Percentiles rank a stretch among this genome's conserved stretches.
Conservation (phyloP, 1,140 invertebrate genomes). For the Anoplolepis gracilipes region DNA sequence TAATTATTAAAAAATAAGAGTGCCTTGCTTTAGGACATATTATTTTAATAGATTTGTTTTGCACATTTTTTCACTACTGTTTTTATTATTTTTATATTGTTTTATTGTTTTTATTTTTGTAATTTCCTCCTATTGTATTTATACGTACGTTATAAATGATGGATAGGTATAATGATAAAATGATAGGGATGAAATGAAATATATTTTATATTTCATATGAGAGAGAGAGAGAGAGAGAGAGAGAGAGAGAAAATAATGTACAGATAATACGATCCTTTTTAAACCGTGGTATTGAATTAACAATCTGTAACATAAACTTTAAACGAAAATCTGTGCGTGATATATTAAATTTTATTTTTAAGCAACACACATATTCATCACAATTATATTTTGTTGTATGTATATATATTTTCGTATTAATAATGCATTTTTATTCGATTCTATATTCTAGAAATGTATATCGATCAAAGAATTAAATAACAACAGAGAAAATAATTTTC, state of each 20-base stretch:
- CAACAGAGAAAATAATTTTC: not conserved
- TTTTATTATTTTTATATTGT: not conserved
- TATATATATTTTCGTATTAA: constrained; percentile 13
- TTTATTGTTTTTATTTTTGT: not conserved
- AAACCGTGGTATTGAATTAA: not conserved
- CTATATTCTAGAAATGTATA: not conserved
- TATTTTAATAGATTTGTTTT: no score
- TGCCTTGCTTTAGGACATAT: no score
- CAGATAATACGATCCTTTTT: not conserved
- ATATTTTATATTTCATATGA: constrained; percentile 8
- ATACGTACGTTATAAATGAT: not conserved
- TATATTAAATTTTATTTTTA: constrained; percentile 9
- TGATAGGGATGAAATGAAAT: not conserved
- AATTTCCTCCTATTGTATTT: not conserved
- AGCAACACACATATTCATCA: not conserved
- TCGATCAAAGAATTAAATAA: not conserved
- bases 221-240: no score
- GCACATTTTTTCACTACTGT: not conserved
- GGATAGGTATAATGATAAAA: not conserved
- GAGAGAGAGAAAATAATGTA: constrained; percentile 23
- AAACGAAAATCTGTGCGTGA: not conserved
- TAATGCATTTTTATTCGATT: constrained; percentile 2
- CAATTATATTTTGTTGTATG: not conserved
- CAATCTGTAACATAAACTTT: constrained; percentile 31
- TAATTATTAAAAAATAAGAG: no score